Evolutionary conservation across 2,797 vertebrate genomes (phyloP), one percentile per base, ranked within the genome.

Genomic region (Nothura maculosa): DNA sequence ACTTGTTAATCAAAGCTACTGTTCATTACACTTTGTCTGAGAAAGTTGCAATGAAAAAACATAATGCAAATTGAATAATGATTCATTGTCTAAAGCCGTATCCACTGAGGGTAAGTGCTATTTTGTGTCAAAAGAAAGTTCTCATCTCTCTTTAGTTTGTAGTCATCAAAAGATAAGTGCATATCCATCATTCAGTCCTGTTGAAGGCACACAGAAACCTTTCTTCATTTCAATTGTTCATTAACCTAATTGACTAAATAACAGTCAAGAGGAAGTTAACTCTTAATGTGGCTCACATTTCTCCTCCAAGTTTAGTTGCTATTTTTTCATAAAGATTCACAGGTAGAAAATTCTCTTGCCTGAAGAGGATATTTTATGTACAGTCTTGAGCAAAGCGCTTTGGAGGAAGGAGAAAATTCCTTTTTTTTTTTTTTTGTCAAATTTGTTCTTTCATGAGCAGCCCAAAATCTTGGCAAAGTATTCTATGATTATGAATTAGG

Each of bases 391-490:
- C 6, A 92, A 58, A 87, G 27, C 17, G 76, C 12, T 25, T 50
- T 11, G 17, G 22, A 82, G 22, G 4, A 74, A 3, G 16, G 7
- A 72, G 21, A 72, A 84, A 81, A 64, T 58, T 64, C 10, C 21
- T 4, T 63, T 12, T 2, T 0, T 21, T 4, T 63, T 12, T 2
- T 0, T 21, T 25, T 72, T 70, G 24, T 78, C 63, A 7, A 18
- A 30, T 24, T 6, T 2, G 24, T 34, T 14, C 5, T 84, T 81
- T 75, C 18, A 34, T 38, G 5, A 84, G 34, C 30, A 81, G 34
- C 9, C 1, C 5, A 8, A 3, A 50, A 10, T 5, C 7, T 80
- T 85, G 40, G 48, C 12, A 67, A 57, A 13, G 55, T 13, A 40
- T 40, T 55, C 70, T 6, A 73, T 28, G 86, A 75, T 76, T 60